These are phyloP conservation scores for Scomberomorus guttatus DNA, from an alignment of 2,797 vertebrate genomes.

Conservation along the genomic window DNA sequence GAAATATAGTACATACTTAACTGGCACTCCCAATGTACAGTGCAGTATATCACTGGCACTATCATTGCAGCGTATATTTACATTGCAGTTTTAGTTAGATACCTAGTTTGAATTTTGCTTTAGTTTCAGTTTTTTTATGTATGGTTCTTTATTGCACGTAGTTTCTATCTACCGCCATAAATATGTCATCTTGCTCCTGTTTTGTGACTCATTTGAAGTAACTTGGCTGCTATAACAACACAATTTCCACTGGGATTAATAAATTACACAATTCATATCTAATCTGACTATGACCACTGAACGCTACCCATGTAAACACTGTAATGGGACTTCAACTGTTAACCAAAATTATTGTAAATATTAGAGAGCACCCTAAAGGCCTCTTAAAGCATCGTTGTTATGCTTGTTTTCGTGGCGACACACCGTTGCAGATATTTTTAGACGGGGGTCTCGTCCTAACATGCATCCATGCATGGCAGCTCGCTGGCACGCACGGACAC, in stretches of 20 bases:
- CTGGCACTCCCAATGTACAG: too few relatives aligned
- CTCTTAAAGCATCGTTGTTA: conserved; percentile 5
- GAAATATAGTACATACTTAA: too few relatives aligned
- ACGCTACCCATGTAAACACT: neutral
- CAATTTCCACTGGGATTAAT: neutral
- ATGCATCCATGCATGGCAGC: conserved; percentile 13
- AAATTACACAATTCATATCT: neutral
- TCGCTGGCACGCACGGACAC: neutral
- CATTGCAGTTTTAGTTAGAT: neutral
- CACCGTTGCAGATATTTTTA: conserved; percentile 31
- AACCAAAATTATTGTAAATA: neutral
- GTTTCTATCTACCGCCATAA: neutral
- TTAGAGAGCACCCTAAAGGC: neutral
- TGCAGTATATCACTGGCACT: neutral
- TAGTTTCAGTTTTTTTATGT: neutral
- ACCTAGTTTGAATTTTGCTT: neutral
- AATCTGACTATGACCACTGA: neutral
- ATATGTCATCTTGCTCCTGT: neutral
- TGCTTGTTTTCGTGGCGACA: conserved; percentile 54
- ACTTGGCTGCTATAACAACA: neutral
- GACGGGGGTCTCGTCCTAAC: neutral
- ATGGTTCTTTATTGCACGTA: neutral
- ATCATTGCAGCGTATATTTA: neutral
- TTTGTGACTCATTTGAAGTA: neutral
- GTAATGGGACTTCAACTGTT: neutral